A percentile compares a stretch with the other conserved stretches of the same genome.
Evolutionary conservation across 2,797 vertebrate species (phyloP).

Genomic region (Spinibarbus caldwelli): DNA sequence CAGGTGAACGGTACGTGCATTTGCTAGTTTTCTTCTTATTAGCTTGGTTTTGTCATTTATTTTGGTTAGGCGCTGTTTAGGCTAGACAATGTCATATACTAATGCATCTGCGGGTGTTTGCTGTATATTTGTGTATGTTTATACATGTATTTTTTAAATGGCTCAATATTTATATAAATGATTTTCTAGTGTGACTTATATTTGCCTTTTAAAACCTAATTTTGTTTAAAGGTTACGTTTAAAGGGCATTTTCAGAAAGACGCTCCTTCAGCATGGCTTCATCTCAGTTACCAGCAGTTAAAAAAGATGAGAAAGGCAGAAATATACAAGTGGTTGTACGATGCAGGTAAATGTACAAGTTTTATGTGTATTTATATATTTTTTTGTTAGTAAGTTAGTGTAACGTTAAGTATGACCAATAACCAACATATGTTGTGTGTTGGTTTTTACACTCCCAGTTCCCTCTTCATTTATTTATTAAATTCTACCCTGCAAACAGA

Average conservation of each 20-base stretch:
- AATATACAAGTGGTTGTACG: slow-evolving; percentile 87
- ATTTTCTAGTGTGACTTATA: neutral
- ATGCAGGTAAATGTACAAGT: slow-evolving; percentile 75
- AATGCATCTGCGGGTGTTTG: neutral
- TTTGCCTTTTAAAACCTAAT: neutral
- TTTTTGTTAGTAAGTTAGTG: too few species aligned
- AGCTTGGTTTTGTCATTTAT: neutral
- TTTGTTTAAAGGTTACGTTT: slow-evolving; percentile 10
- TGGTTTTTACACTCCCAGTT: neutral
- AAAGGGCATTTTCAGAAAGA: slow-evolving; percentile 25
- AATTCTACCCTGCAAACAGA: neutral
- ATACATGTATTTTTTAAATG: neutral
- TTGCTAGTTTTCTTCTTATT: neutral
- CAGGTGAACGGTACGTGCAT: neutral
- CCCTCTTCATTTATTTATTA: neutral
- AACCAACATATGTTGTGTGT: too few species aligned
- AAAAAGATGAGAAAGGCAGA: slow-evolving; percentile 85
- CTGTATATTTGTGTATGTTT: too few species aligned
- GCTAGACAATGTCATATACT: neutral
- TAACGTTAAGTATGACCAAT: neutral
- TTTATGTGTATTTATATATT: neutral
- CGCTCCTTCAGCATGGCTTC: slow-evolving; percentile 49
- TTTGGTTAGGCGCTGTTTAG: neutral
- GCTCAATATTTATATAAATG: neutral
- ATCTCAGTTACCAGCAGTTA: slow-evolving; percentile 51